Base-by-base conservation (phyloP, 2,888 invertebrate species). In the Drosophila anomalata region DNA sequence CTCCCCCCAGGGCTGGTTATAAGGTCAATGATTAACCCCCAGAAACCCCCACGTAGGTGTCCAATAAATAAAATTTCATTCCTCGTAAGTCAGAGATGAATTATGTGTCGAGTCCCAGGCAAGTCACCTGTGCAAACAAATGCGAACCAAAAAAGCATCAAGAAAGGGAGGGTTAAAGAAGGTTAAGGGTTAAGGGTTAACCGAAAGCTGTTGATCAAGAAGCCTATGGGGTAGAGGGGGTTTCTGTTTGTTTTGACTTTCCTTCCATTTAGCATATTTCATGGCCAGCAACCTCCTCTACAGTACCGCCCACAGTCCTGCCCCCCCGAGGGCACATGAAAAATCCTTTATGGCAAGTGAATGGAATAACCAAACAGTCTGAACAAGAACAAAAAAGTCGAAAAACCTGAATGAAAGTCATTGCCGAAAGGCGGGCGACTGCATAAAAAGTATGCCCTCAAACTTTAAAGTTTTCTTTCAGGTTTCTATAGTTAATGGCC, bases 181-280 rank as follows among this genome's bases (percentile, higher is more conserved):
- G 31, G 8, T 24, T 20, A 26, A n/a, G 56, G 33, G 57, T 12
- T 47, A 58, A 17, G 12, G 57, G 33, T 52, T 14, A 42, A 58
- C 24, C 48, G 47, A 31, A 41, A 29, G 57, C 47, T 17, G 26
- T 41, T 55, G 54, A 70, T 70, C 54, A 70, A 55, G 59, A 36
- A 36, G 36, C 7, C 36, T 2, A 6, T 7, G n/a, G 14, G 14
- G 36, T n/a, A 2, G 17, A 7, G 14, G 36, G 36, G n/a, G 5
- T 6, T 6, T 36, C 26, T 67, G 33, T 41, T 48, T 33, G 48
- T 29, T 48, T 46, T 51, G 67, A 44, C 17, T 61, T 39, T 9
- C 48, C 60, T 47, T 54, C 48, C 60, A 66, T 69, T 70, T 70
- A 55, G 70, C 71, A 76, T 69, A 73, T 69, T 52, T 73, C 59